Evolutionary conservation across 2,113 vertebrate genomes (phyloP), one percentile per base, ranked within the genome.

Genomic region (Dicentrarchus labrax): DNA sequence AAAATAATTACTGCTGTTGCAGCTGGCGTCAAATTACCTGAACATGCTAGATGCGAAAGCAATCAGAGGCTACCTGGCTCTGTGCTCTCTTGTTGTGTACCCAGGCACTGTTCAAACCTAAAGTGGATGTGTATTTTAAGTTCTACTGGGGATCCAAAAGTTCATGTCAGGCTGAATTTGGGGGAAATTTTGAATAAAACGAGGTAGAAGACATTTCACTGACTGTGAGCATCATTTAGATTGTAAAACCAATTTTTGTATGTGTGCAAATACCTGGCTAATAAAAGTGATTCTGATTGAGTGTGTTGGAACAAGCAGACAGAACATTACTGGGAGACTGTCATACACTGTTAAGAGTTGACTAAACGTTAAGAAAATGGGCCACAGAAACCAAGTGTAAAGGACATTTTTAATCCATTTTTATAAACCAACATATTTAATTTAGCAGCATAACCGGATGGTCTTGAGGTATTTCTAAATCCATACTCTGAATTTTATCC

Each of bases 401-500:
- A 94, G 88, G 89, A 95, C 86, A 91, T 89, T 92, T 92, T 95
- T 95, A 93, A 93, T 95, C 86, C 79, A 86, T 91, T 93, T 87
- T 91, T 92, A 95, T 93, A 95, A 95, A 96, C 84, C 81, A 93
- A 94, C 91, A 94, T 91, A 92, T 92, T 92, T 93, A 86, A 93
- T 91, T 92, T 96, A 96, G 95, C 95, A 96, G 95, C 95, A 95
- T 95, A 93, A 94, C 90, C 90, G 88, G 93, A 94, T 94, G 93
- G 91, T 95, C 84, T 94, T 96, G 95, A 96, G 95, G 95, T 96
- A 96, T 95, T 95, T 96, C 84, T 94, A 93, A 89, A 92, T 95
- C 91, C 92, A 94, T 85, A 88, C 83, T 91, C 82, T 90, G 88
- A 94, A 91, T 86, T 86, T 93, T 88, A 86, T 73, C 85, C 89